phyloP scores from a whole-genome alignment of 2,888 invertebrate species.

The Ametastegia equiseti region DNA sequence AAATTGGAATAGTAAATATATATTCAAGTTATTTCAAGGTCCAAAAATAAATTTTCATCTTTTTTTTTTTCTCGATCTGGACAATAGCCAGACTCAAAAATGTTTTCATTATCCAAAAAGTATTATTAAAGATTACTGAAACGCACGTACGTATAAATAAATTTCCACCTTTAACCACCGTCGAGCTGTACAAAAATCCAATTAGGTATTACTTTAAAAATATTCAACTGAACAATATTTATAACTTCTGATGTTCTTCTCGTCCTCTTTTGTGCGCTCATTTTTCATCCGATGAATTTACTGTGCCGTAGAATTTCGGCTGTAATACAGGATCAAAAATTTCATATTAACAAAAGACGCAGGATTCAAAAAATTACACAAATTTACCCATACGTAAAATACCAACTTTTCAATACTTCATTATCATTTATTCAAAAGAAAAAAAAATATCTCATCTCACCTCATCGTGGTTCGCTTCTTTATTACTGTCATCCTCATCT shows the following conservation, averaged over 20 bases:
- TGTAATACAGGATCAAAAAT: slow-evolving; percentile 57
- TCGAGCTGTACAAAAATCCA: slow-evolving; percentile 44
- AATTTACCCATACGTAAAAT: no score
- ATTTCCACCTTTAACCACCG: slow-evolving; percentile 46
- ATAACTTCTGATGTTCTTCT: slow-evolving; percentile 38
- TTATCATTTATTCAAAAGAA: slow-evolving; percentile 11
- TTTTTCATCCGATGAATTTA: slow-evolving; percentile 66
- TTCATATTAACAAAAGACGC: no score
- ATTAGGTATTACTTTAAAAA: slow-evolving; percentile 41
- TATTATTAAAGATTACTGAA: slow-evolving; percentile 21
- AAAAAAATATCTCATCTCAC: slow-evolving; percentile 71
- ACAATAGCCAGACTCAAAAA: background rate
- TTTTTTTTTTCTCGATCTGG: background rate
- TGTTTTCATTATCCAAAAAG: background rate
- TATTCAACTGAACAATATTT: slow-evolving; percentile 47
- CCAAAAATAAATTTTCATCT: background rate
- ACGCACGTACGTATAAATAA: slow-evolving; percentile 40
- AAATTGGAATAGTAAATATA: background rate
- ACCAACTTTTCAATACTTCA: no score
- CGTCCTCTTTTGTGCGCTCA: slow-evolving; percentile 9
- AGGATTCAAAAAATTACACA: no score
- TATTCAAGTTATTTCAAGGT: background rate
- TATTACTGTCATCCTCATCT: slow-evolving; percentile 83
- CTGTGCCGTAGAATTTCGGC: slow-evolving; percentile 73
- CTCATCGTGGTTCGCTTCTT: slow-evolving; percentile 84